Conservation (phyloP, 2,113 vertebrate genomes). For the Macrotus californicus region DNA sequence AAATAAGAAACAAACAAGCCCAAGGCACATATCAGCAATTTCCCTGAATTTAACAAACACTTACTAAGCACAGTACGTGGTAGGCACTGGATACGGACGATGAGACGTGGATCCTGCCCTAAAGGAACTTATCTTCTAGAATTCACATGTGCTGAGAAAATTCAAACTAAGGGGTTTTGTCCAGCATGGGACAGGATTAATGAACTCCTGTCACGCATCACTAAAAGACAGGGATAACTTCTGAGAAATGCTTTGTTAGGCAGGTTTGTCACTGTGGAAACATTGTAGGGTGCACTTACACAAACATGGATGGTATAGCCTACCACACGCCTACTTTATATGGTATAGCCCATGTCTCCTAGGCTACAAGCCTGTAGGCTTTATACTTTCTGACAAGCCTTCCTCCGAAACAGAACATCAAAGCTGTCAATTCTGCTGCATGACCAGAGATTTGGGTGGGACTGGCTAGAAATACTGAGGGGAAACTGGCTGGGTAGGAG, state of each 20-base stretch:
- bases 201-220: neutral
- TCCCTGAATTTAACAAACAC: neutral
- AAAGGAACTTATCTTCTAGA: neutral
- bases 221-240: too few species aligned
- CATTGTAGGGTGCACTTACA: neutral
- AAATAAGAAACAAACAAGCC: neutral
- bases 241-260: neutral
- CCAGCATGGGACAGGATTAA: neutral
- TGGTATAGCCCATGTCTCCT: too few species aligned
- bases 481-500: neutral
- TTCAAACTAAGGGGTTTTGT: neutral
- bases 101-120: neutral
- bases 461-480: neutral
- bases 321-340: neutral
- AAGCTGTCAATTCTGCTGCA: neutral
- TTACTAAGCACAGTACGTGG: neutral
- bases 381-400: neutral
- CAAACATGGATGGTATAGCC: too few species aligned
- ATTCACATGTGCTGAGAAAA: neutral
- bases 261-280: too few species aligned
- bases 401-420: neutral
- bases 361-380: neutral
- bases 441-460: too few species aligned
- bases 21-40: neutral
- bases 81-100: neutral